phyloP scores from a whole-genome alignment of 2,888 invertebrate genomes.

The Spilarctia lutea region DNA sequence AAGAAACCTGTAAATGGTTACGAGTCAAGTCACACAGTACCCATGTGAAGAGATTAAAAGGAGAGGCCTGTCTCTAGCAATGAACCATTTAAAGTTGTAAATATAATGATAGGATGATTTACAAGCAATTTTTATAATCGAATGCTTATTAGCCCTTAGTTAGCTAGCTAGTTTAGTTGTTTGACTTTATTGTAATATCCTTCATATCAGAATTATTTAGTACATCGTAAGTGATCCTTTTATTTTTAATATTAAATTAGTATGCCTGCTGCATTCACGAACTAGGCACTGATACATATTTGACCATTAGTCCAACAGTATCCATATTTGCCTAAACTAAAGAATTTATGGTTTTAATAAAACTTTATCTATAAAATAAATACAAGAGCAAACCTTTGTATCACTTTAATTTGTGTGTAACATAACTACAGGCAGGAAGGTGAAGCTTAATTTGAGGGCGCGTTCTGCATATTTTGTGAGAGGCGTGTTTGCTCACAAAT shows the following conservation, averaged over 20 bases:
- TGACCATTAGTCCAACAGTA: neutral
- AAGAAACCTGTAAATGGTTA: neutral
- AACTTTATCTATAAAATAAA: conserved; percentile 14
- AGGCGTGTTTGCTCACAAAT: conserved; percentile 77
- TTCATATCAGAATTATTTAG: too few relatives aligned
- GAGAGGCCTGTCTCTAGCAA: too few relatives aligned
- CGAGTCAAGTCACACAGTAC: neutral
- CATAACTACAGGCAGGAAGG: conserved; percentile 47
- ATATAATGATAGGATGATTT: too few relatives aligned
- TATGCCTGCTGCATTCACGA: neutral
- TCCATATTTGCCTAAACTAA: neutral
- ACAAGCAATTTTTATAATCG: neutral
- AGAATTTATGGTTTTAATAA: neutral
- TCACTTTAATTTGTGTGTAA: conserved; percentile 43
- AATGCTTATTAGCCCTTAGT: neutral
- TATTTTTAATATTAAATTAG: too few relatives aligned
- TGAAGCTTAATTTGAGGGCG: conserved; percentile 55
- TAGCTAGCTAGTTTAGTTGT: neutral
- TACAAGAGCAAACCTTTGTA: conserved; percentile 29
- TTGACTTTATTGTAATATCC: too few relatives aligned
- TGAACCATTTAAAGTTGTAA: too few relatives aligned
- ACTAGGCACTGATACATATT: neutral
- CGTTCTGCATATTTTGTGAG: conserved; percentile 74
- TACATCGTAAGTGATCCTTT: too few relatives aligned
- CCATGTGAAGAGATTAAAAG: neutral